These are phyloP conservation scores for Euura saliciscinereae DNA, from an alignment of 1,140 invertebrate genomes.

Conservation along the genomic window DNA sequence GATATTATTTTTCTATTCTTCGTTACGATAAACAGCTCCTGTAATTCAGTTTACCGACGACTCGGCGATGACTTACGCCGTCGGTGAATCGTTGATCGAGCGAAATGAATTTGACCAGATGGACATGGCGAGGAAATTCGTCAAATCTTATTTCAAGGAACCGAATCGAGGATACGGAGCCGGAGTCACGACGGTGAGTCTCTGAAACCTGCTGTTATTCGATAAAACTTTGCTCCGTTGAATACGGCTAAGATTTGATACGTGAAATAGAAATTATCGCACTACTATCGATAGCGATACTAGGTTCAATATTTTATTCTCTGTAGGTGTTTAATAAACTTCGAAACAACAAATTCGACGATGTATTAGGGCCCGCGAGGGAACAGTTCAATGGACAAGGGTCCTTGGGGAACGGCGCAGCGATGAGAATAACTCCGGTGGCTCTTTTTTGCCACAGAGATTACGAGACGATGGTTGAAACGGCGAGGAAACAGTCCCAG, in stretches of 20 bases:
- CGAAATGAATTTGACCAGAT: slow-evolving; percentile 63
- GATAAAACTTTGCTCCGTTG: no score
- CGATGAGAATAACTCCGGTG: slow-evolving; percentile 78
- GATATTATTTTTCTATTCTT: slow-evolving; percentile 8
- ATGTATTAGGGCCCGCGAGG: slow-evolving; percentile 69
- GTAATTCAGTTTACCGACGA: slow-evolving; percentile 76
- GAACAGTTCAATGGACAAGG: slow-evolving; percentile 75
- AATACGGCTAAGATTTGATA: no score
- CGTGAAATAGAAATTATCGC: no score
- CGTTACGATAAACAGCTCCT: slow-evolving; percentile 56
- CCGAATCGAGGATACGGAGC: slow-evolving; percentile 72
- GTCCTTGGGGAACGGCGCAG: slow-evolving; percentile 80
- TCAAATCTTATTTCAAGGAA: slow-evolving; percentile 69
- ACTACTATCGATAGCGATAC: no score
- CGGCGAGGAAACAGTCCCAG: slow-evolving; percentile 58
- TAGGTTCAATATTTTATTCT: not conserved
- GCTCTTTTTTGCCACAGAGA: slow-evolving; percentile 67
- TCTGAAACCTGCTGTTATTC: not conserved
- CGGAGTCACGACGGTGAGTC: slow-evolving; percentile 57
- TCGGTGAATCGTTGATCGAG: slow-evolving; percentile 70
- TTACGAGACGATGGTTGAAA: slow-evolving; percentile 60
- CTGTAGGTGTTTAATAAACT: slow-evolving; percentile 69
- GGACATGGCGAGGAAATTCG: slow-evolving; percentile 70
- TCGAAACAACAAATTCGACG: slow-evolving; percentile 62
- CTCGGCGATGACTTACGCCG: slow-evolving; percentile 74